Evolutionary conservation across 1,140 invertebrate species (phyloP).

Genomic region (Sweltsa coloradensis): DNA sequence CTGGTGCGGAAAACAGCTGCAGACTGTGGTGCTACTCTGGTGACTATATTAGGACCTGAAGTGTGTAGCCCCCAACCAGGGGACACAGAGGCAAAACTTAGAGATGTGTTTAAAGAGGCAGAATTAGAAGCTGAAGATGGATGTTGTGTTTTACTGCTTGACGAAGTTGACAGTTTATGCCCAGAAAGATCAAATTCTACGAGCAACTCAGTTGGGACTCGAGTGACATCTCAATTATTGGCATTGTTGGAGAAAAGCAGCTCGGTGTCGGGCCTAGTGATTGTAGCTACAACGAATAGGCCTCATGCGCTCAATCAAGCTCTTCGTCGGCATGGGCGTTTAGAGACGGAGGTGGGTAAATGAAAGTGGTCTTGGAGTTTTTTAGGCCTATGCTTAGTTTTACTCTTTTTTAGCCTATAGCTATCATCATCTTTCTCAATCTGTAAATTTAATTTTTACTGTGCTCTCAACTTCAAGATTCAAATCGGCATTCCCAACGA

Average conservation of each 20-base stretch:
- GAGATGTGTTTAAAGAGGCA: slow-evolving; percentile 29
- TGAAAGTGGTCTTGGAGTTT: no score
- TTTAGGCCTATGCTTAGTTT: no score
- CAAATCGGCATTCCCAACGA: slow-evolving; percentile 54
- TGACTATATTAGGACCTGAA: slow-evolving; percentile 4
- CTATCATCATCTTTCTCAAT: slow-evolving; percentile 4
- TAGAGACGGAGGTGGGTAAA: slow-evolving; percentile 42
- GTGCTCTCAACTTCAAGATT: slow-evolving; percentile 41
- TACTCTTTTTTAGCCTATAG: slow-evolving; percentile 23
- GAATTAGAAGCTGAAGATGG: slow-evolving; percentile 21
- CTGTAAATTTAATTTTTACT: neutral
- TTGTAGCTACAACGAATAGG: slow-evolving; percentile 30
- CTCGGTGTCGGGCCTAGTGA: slow-evolving; percentile 21
- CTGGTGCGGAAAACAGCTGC: slow-evolving; percentile 1
- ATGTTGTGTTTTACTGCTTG: slow-evolving; percentile 17
- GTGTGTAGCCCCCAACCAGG: slow-evolving; percentile 25
- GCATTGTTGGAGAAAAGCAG: slow-evolving; percentile 27
- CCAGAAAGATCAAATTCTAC: slow-evolving; percentile 1
- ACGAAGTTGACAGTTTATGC: slow-evolving; percentile 16
- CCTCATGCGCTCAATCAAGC: slow-evolving; percentile 26
- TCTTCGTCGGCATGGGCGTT: slow-evolving; percentile 31
- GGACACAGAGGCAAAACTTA: slow-evolving; percentile 29
- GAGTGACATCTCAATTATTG: slow-evolving; percentile 23
- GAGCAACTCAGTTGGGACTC: slow-evolving; percentile 2
- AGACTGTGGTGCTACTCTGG: slow-evolving; percentile 1